Conservation (phyloP, 2,888 invertebrate genomes). For the Notocelia uddmanniana region DNA sequence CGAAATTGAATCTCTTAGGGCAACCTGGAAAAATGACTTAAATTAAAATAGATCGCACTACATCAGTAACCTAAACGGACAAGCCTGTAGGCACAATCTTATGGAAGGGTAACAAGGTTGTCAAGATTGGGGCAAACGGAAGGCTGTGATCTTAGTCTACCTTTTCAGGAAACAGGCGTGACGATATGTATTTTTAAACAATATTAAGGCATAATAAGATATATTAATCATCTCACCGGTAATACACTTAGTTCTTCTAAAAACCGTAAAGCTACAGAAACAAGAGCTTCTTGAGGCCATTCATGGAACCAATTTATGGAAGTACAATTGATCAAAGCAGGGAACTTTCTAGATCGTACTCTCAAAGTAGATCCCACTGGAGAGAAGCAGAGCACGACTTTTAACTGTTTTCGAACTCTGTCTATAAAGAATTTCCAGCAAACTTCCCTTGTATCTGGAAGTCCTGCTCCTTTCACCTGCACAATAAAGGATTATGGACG, state of each 20-base stretch:
- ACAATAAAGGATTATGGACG: background rate
- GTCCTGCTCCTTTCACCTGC: slow-evolving; percentile 93
- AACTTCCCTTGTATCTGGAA: slow-evolving; percentile 96
- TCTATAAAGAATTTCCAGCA: slow-evolving; percentile 99
- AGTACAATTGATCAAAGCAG: slow-evolving; percentile 97
- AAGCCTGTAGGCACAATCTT: background rate
- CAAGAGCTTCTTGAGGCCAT: slow-evolving; percentile 98
- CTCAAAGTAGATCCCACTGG: slow-evolving; percentile 97
- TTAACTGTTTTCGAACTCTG: slow-evolving; percentile 94
- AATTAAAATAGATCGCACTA: background rate
- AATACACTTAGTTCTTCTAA: slow-evolving; percentile 92
- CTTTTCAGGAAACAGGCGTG: background rate
- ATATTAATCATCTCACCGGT: slow-evolving; percentile 83
- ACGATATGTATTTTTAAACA: slow-evolving; percentile 15
- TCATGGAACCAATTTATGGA: slow-evolving; percentile 99
- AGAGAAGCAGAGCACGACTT: slow-evolving; percentile 98
- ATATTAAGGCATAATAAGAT: slow-evolving; percentile 3
- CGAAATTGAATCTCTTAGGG: slow-evolving; percentile 93
- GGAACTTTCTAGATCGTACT: slow-evolving; percentile 96
- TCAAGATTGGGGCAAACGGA: background rate
- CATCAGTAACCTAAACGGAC: too few species aligned
- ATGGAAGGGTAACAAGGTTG: background rate
- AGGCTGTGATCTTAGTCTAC: background rate
- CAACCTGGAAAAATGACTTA: slow-evolving; percentile 75
- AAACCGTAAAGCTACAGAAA: slow-evolving; percentile 96